Base-by-base conservation (phyloP, 2,797 vertebrate species). In the Eremophila alpestris region DNA sequence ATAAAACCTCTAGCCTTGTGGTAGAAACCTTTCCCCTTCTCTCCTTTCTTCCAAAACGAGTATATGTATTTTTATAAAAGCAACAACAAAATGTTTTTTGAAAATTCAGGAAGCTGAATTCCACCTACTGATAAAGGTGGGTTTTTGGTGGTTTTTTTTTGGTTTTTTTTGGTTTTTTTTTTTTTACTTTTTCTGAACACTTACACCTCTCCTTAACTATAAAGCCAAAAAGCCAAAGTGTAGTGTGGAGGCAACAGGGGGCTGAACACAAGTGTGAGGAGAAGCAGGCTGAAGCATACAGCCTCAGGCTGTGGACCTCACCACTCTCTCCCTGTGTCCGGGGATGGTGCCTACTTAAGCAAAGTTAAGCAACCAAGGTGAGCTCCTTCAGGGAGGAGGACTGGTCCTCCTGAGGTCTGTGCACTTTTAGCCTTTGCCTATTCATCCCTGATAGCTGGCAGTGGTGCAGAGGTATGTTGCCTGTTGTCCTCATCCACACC, bases 51-150 rank as follows among this genome's bases (percentile, higher is more conserved):
- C 51, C 58, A 48, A 64, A 77, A 87, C 58, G 16, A 63, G 12
- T 23, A 4, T 48, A 29, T 1, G 0, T 79, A 19, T 41, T 87
- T 77, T 16, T 70, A 27, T 60, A 60, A 81, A 58, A 58, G 46
- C 46, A 71, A 18, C 18, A 76, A 29, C 23, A 56, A 69, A 84
- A 80, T 40, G 19, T 18, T n/a, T 34, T 65, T 17, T 76, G 41
- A 87, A 85, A 87, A 94, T 54, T 77, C 17, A 40, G 45, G 43
- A 89, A 70, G 58, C 58, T 92, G 74, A 70, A 87, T 92, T 89
- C 22, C 13, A 22, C 17, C 24, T 83, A 5, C 23, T 74, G 74
- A 38, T 38, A 38, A 38, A 38, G 38, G 38, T 10, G 38, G 8
- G 8, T 8, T 38, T 38, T 38, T 38, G 36, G 36, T 8, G 36